Evolutionary conservation across 53 echinoderm and acorn worm species (phyloP).

Genomic region (Holothuria scabra): DNA sequence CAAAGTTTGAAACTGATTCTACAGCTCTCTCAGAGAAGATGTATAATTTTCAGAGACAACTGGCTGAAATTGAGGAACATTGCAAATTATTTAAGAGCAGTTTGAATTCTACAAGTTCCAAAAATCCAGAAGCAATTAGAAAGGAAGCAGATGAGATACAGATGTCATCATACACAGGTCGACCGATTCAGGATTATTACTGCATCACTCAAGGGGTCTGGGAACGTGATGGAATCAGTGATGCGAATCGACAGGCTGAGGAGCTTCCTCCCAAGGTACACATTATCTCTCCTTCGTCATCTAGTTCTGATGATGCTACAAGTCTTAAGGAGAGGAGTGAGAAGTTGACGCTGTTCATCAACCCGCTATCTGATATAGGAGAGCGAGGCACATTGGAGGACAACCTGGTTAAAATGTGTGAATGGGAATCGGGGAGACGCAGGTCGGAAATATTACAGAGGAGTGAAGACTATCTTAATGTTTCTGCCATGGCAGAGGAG

Average conservation of each 20-base stretch:
- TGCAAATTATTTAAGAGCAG: conserved; percentile 42
- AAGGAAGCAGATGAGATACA: conserved; percentile 32
- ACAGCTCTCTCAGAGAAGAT: not conserved
- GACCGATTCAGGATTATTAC: conserved; percentile 45
- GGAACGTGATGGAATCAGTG: conserved; percentile 30
- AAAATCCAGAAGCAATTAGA: not conserved
- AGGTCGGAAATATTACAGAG: conserved; percentile 1
- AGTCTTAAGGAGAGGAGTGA: conserved; percentile 17
- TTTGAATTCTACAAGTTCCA: not conserved
- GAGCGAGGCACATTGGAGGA: conserved; percentile 20
- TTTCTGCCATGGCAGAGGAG: conserved; percentile 42
- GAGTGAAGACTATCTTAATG: not conserved
- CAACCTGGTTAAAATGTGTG: conserved; percentile 15
- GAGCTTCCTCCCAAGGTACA: conserved; percentile 13
- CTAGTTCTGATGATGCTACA: not conserved
- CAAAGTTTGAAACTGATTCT: conserved; percentile 17
- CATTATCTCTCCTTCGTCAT: conserved; percentile 3
- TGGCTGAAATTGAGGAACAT: conserved; percentile 47
- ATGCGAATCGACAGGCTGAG: conserved; percentile 20
- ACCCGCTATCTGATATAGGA: conserved; percentile 45
- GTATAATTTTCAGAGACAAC: conserved; percentile 1
- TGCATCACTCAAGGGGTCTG: conserved; percentile 49
- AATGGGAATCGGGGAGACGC: conserved; percentile 10
- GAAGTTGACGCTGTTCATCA: conserved; percentile 46
- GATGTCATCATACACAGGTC: conserved; percentile 15